Conservation (phyloP, 2,888 invertebrate genomes). For the Pinctada fucata region DNA sequence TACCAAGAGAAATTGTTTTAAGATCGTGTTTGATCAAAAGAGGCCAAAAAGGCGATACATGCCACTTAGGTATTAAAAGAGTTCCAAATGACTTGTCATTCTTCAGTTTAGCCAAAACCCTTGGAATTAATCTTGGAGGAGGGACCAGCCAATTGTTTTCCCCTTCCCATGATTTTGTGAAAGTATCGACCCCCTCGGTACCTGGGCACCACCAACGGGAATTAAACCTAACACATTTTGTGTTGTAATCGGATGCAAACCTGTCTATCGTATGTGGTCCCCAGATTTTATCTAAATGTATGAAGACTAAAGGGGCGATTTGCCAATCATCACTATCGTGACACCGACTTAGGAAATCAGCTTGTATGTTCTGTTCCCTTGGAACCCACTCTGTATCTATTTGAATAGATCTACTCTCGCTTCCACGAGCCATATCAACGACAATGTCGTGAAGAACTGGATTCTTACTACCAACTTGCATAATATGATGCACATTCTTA, state of each 20-base stretch:
- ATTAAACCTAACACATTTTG: slow-evolving; percentile 41
- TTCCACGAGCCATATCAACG: not conserved
- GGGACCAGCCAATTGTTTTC: slow-evolving; percentile 32
- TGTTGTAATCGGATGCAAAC: slow-evolving; percentile 44
- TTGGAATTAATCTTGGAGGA: slow-evolving; percentile 16
- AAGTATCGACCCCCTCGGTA: slow-evolving; percentile 23
- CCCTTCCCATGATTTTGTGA: slow-evolving; percentile 21
- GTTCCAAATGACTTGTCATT: too few species aligned
- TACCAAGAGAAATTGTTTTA: too few species aligned
- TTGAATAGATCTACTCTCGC: not conserved
- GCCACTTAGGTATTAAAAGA: too few species aligned
- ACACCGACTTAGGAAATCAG: slow-evolving; percentile 30
- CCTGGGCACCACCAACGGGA: slow-evolving; percentile 30
- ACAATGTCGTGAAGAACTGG: slow-evolving; percentile 14
- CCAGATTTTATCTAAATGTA: slow-evolving; percentile 29
- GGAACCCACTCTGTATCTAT: slow-evolving; percentile 39
- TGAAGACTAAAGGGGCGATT: slow-evolving; percentile 6
- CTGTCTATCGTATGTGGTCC: slow-evolving; percentile 39
- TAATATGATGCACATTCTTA: slow-evolving; percentile 34
- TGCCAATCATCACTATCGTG: slow-evolving; percentile 35
- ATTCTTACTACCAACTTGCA: slow-evolving; percentile 34
- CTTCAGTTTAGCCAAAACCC: slow-evolving; percentile 22
- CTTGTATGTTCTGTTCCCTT: slow-evolving; percentile 30
- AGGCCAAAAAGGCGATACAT: too few species aligned
- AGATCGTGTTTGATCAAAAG: too few species aligned